These are phyloP conservation scores for Etheostoma perlongum DNA, from an alignment of 2,797 vertebrate genomes.

Conservation along the genomic window DNA sequence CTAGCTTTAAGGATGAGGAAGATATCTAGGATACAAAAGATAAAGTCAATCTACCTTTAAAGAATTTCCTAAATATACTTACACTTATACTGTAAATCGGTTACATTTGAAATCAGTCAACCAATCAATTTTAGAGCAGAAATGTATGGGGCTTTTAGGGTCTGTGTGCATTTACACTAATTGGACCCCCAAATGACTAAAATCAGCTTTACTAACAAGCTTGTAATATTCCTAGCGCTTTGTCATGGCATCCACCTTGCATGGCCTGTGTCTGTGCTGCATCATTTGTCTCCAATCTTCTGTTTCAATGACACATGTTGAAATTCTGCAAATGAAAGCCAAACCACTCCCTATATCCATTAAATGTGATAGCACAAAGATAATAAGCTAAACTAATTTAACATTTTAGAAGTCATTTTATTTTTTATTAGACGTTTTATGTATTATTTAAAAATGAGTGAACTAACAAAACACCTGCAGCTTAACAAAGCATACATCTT, in stretches of 20 bases:
- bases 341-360: not conserved
- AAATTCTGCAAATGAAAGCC: not conserved
- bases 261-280: conserved; percentile 53
- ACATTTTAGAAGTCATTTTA: not conserved
- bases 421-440: conserved; percentile 6
- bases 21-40: not conserved
- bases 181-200: conserved; percentile 11
- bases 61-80: not conserved
- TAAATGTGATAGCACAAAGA: not conserved
- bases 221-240: conserved; percentile 26
- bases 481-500: not conserved
- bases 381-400: conserved; percentile 17
- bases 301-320: not conserved
- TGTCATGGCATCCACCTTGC: conserved; percentile 64
- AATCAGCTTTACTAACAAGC: conserved; percentile 15
- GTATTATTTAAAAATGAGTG: conserved; percentile 20
- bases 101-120: not conserved
- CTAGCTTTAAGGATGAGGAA: no score
- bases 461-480: conserved; percentile 71
- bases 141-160: not conserved
- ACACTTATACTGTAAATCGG: not conserved
- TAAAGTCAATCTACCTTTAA: not conserved
- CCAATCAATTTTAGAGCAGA: not conserved
- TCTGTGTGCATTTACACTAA: conserved; percentile 35
- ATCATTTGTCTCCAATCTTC: conserved; percentile 19